Conservation (phyloP, 2,888 invertebrate species). For the Agelastica alni region DNA sequence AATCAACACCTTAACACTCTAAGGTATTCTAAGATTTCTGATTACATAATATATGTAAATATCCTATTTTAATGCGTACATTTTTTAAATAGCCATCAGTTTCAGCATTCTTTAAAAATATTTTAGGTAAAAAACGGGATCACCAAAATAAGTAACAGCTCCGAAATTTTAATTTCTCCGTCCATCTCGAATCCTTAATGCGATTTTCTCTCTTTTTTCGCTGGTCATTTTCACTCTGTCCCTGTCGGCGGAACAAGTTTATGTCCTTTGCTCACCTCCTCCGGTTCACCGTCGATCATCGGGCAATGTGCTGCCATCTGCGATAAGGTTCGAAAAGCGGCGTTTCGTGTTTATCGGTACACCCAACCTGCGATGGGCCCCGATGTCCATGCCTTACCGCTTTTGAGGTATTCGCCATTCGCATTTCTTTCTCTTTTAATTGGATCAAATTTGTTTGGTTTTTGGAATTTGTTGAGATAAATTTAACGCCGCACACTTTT, state of each 20-base stretch:
- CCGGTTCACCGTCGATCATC: constrained; percentile 37
- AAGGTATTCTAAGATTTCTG: no score
- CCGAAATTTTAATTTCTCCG: neutral
- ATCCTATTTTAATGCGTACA: no score
- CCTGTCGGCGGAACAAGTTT: constrained; percentile 40
- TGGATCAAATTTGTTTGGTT: constrained; percentile 46
- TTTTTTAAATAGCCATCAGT: no score
- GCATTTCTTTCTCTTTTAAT: constrained; percentile 37
- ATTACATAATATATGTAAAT: no score
- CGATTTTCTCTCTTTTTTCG: constrained; percentile 2
- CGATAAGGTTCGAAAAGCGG: constrained; percentile 39
- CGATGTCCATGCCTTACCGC: constrained; percentile 48
- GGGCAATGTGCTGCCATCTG: constrained; percentile 41
- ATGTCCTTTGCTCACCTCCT: constrained; percentile 42
- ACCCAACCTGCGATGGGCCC: constrained; percentile 10
- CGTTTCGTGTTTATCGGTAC: constrained; percentile 6
- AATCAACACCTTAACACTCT: no score
- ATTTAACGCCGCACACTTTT: constrained; percentile 5
- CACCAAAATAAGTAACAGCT: neutral
- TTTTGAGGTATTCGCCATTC: constrained; percentile 41
- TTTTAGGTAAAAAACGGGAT: no score
- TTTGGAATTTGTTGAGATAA: constrained; percentile 26
- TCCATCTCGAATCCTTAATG: constrained; percentile 11
- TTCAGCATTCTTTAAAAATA: no score
- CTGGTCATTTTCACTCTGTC: constrained; percentile 24